Evolutionary conservation across 1,140 invertebrate genomes (phyloP).

Genomic region (Hirudo medicinalis): DNA sequence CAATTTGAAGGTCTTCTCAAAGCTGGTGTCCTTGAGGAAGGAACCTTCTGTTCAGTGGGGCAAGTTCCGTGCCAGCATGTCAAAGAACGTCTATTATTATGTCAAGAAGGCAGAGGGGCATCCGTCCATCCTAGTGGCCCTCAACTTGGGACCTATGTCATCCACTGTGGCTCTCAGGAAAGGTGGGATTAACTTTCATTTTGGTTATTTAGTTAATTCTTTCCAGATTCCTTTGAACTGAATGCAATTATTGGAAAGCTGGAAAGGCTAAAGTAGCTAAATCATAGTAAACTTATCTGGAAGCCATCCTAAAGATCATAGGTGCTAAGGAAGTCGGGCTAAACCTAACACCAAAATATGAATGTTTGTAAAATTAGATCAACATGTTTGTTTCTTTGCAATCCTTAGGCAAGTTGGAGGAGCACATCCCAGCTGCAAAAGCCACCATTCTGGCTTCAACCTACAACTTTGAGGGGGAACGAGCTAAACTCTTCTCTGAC

Average conservation of each 20-base stretch:
- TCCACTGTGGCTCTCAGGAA: slow-evolving; percentile 29
- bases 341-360: too few relatives aligned
- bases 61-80: slow-evolving; percentile 25
- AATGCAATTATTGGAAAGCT: too few relatives aligned
- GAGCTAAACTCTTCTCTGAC: slow-evolving; percentile 15
- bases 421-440: slow-evolving; percentile 8
- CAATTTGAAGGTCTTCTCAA: slow-evolving; percentile 30
- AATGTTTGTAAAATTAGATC: background rate
- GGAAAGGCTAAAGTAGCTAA: too few relatives aligned
- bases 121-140: slow-evolving; percentile 31
- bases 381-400: background rate
- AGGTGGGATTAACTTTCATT: background rate
- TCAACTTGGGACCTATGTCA: slow-evolving; percentile 29
- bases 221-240: too few relatives aligned
- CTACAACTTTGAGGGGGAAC: slow-evolving; percentile 19
- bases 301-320: too few relatives aligned
- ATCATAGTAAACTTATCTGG: too few relatives aligned
- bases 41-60: slow-evolving; percentile 39
- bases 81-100: slow-evolving; percentile 31
- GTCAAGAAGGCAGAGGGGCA: slow-evolving; percentile 34
- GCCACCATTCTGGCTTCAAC: slow-evolving; percentile 20
- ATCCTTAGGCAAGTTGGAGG: background rate
- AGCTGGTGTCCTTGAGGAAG: slow-evolving; percentile 30
- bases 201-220: background rate
- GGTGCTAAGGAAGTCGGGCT: too few relatives aligned